These are phyloP conservation scores for Marasmarcha lunaedactyla DNA, from an alignment of 2,888 invertebrate species.

Conservation along the genomic window DNA sequence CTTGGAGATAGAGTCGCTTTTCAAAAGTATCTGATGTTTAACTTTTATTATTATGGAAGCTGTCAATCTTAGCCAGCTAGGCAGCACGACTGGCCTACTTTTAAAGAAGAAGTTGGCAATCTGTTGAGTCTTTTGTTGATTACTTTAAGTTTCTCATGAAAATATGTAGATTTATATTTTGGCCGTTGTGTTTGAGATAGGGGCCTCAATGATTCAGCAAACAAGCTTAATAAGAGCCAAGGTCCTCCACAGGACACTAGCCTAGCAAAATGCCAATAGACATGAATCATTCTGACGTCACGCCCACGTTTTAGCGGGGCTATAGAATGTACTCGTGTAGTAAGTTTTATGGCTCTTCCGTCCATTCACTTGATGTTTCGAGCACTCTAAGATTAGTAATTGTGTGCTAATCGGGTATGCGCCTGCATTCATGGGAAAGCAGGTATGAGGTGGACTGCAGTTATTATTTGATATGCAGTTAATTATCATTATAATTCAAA, in stretches of 20 bases:
- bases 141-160: background rate
- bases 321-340: constrained; percentile 22
- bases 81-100: too few species aligned
- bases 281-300: constrained; percentile 12
- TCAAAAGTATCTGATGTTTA: too few species aligned
- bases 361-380: constrained; percentile 36
- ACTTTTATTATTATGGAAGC: too few species aligned
- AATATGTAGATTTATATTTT: background rate
- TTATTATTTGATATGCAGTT: too few species aligned
- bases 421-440: background rate
- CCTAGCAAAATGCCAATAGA: background rate
- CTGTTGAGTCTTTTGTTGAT: too few species aligned
- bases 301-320: constrained; percentile 3
- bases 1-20: too few species aligned
- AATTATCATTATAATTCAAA: too few species aligned
- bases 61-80: too few species aligned
- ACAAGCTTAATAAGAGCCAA: background rate
- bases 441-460: background rate
- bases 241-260: background rate
- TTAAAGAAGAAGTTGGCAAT: too few species aligned
- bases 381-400: constrained; percentile 19
- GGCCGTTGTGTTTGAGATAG: background rate
- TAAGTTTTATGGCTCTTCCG: constrained; percentile 43
- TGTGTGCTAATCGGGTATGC: constrained; percentile 36
- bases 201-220: background rate